Percentiles rank a stretch among this genome's conserved stretches.
Evolutionary conservation across 2,888 invertebrate genomes (phyloP).

Genomic region (Apoderus coryli): DNA sequence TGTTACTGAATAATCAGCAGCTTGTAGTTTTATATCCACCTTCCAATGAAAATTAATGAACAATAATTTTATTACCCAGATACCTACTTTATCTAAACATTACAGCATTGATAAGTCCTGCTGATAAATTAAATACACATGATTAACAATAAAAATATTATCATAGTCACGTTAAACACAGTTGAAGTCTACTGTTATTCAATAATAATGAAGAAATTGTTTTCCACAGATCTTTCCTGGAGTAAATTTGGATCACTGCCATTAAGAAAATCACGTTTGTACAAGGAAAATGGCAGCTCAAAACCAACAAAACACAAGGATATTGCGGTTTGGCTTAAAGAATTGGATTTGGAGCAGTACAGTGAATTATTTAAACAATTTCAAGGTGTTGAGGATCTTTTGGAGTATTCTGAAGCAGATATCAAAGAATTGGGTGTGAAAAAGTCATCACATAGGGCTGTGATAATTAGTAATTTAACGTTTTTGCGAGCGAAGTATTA

Average conservation of each 20-base stretch:
- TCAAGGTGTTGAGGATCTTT: constrained; percentile 42
- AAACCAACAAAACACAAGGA: constrained; percentile 34
- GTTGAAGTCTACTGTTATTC: no score
- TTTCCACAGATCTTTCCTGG: constrained; percentile 30
- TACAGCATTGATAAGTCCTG: no score
- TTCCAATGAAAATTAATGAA: no score
- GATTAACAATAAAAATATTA: no score
- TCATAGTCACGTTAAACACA: no score
- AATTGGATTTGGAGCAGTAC: constrained; percentile 45
- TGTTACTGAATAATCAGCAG: no score
- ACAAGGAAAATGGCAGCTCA: constrained; percentile 17
- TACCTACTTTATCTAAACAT: no score
- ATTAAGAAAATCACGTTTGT: constrained; percentile 23
- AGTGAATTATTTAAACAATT: constrained; percentile 34
- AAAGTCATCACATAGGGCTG: constrained; percentile 46
- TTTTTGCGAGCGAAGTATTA: constrained; percentile 45
- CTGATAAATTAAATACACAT: no score
- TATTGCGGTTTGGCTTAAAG: constrained; percentile 42
- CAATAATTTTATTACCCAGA: no score
- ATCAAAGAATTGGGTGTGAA: constrained; percentile 45
- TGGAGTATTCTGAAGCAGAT: constrained; percentile 41
- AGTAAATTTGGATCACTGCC: constrained; percentile 28
- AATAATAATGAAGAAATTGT: no score
- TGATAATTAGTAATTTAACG: constrained; percentile 48
- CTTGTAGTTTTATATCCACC: no score